These are phyloP conservation scores for Psix sp. DNA, from an alignment of 1,140 invertebrate genomes.

Conservation along the genomic window DNA sequence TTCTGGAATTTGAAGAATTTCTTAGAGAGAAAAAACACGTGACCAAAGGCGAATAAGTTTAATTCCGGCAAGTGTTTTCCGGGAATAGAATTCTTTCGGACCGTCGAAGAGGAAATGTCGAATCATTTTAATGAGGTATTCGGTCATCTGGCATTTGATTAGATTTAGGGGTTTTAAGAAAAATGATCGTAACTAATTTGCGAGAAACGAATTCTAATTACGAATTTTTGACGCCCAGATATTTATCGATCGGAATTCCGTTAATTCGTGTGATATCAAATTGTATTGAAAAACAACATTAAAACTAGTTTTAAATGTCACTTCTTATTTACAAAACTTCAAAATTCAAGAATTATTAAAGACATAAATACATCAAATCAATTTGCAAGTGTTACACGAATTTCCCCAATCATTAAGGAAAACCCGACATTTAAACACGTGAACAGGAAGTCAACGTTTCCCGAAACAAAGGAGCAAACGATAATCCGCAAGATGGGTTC, in stretches of 20 bases:
- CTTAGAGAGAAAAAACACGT: constrained; percentile 32
- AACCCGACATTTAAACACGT: not conserved
- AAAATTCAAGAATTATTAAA: too few relatives aligned
- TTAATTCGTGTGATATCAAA: too few relatives aligned
- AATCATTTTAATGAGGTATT: constrained; percentile 43
- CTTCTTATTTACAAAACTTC: too few relatives aligned
- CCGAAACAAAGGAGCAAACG: constrained; percentile 7
- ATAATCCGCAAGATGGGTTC: constrained; percentile 6
- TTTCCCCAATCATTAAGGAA: not conserved
- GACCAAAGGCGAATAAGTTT: constrained; percentile 18
- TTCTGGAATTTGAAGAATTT: constrained; percentile 46
- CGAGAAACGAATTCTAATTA: not conserved
- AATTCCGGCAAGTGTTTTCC: constrained; percentile 46
- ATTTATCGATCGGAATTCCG: too few relatives aligned
- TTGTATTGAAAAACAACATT: too few relatives aligned
- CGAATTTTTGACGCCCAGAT: too few relatives aligned
- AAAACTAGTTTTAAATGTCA: too few relatives aligned
- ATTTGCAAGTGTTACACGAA: too few relatives aligned
- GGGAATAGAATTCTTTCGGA: constrained; percentile 19
- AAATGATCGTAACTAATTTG: not conserved
- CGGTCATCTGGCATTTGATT: not conserved
- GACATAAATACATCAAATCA: too few relatives aligned
- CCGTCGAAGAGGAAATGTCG: constrained; percentile 28
- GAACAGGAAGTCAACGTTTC: constrained; percentile 6
- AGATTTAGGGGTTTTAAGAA: constrained; percentile 13